Evolutionary conservation across 2,113 vertebrate genomes (phyloP).

Genomic region (Poicephalus meyeri): DNA sequence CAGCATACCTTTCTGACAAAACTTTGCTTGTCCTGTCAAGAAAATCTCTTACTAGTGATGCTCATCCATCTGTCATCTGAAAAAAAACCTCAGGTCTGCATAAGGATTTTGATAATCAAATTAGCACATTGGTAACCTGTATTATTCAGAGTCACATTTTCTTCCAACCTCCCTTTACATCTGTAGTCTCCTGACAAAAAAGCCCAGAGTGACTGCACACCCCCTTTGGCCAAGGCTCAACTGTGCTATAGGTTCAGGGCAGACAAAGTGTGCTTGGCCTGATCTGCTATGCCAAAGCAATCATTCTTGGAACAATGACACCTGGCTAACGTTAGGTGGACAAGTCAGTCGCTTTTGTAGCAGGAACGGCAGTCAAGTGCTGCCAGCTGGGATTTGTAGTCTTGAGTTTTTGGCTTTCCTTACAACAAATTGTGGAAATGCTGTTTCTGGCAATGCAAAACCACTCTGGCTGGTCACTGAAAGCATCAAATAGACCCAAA

Average conservation of each 20-base stretch:
- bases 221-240: not conserved
- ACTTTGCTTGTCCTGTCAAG: not conserved
- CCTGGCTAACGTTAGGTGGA: not conserved
- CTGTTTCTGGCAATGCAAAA: not conserved
- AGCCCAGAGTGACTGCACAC: not conserved
- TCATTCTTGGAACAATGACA: not conserved
- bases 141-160: not conserved
- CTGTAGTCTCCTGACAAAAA: not conserved
- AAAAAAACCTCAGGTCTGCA: not conserved
- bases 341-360: not conserved
- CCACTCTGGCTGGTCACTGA: not conserved
- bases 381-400: not conserved
- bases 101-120: not conserved
- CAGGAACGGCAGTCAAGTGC: not conserved
- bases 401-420: not conserved
- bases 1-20: not conserved
- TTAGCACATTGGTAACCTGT: not conserved
- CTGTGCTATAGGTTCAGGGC: not conserved
- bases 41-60: not conserved
- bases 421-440: not conserved
- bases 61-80: not conserved
- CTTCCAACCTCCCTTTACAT: not conserved
- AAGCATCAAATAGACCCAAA: not conserved
- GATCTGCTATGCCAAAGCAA: not conserved
- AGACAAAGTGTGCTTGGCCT: not conserved